Evolutionary conservation across 2,797 vertebrate species (phyloP).

Genomic region (Xyrichtys novacula): DNA sequence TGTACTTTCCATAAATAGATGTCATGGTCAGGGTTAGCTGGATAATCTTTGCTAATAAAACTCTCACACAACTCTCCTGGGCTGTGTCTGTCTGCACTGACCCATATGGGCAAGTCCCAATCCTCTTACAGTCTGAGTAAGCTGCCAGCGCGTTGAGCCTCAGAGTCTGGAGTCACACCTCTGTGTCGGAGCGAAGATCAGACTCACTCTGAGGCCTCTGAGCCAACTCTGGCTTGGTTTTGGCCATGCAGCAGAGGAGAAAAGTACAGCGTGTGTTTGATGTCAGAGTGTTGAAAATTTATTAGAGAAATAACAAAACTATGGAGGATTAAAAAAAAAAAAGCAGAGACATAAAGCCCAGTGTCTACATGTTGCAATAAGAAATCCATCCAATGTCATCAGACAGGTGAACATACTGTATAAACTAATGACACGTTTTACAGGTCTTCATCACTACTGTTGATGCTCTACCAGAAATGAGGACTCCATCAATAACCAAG

Average conservation of each 20-base stretch:
- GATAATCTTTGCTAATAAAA: not conserved
- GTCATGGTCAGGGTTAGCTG: not conserved
- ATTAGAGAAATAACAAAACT: too few relatives aligned
- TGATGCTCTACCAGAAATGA: too few relatives aligned
- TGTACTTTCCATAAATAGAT: not conserved
- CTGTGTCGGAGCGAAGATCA: conserved; percentile 21
- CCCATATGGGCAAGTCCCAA: conserved; percentile 43
- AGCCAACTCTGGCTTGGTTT: not conserved
- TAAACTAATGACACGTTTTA: too few relatives aligned
- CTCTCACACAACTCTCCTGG: conserved; percentile 1
- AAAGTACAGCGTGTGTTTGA: too few relatives aligned
- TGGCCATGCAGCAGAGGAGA: too few relatives aligned
- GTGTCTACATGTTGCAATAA: too few relatives aligned
- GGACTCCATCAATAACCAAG: too few relatives aligned
- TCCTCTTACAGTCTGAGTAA: conserved; percentile 46
- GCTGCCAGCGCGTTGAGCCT: conserved; percentile 19
- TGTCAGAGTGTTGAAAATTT: too few relatives aligned
- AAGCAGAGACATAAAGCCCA: not conserved
- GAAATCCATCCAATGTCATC: too few relatives aligned
- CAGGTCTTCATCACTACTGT: too few relatives aligned
- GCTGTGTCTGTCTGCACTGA: conserved; percentile 14
- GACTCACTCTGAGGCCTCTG: not conserved
- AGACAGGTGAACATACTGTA: too few relatives aligned
- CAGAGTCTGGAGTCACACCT: conserved; percentile 19
- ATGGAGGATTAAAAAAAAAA: not conserved